Percentiles rank a stretch among this genome's conserved stretches.
Evolutionary conservation across 2,113 vertebrate genomes (phyloP).

Genomic region (Alexandromys fortis): DNA sequence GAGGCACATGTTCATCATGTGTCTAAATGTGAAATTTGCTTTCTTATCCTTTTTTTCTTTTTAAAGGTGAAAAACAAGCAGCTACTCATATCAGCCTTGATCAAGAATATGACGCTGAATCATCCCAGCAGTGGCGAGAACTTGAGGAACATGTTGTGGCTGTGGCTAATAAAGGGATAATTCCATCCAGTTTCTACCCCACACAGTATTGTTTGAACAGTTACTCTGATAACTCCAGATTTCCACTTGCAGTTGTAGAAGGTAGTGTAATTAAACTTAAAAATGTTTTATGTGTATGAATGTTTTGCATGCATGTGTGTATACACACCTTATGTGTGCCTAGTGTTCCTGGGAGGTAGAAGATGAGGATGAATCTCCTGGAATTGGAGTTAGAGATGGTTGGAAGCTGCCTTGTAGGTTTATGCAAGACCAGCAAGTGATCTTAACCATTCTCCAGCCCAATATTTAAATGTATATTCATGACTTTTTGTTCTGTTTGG

Average conservation of each 20-base stretch:
- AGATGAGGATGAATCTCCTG: neutral
- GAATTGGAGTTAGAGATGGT: neutral
- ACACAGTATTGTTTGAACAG: constrained; percentile 95
- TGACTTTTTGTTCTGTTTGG: constrained; percentile 3
- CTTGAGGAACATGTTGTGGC: constrained; percentile 95
- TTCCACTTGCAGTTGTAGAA: constrained; percentile 93
- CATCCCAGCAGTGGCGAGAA: constrained; percentile 93
- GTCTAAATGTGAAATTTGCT: constrained; percentile 17
- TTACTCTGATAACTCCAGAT: constrained; percentile 94
- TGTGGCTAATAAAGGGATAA: constrained; percentile 88
- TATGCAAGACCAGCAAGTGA: neutral
- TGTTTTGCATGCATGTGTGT: neutral
- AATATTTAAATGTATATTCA: neutral
- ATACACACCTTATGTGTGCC: neutral
- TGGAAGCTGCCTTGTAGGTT: neutral
- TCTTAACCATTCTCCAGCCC: neutral
- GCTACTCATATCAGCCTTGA: constrained; percentile 96
- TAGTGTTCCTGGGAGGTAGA: neutral
- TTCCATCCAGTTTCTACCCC: constrained; percentile 91
- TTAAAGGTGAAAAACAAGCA: constrained; percentile 96
- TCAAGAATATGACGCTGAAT: constrained; percentile 95
- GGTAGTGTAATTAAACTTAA: constrained; percentile 85
- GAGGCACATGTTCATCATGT: neutral
- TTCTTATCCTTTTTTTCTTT: neutral
- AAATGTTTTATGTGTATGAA: neutral